These are phyloP conservation scores for Cantharis nigra DNA, from an alignment of 2,888 invertebrate genomes.

Conservation along the genomic window DNA sequence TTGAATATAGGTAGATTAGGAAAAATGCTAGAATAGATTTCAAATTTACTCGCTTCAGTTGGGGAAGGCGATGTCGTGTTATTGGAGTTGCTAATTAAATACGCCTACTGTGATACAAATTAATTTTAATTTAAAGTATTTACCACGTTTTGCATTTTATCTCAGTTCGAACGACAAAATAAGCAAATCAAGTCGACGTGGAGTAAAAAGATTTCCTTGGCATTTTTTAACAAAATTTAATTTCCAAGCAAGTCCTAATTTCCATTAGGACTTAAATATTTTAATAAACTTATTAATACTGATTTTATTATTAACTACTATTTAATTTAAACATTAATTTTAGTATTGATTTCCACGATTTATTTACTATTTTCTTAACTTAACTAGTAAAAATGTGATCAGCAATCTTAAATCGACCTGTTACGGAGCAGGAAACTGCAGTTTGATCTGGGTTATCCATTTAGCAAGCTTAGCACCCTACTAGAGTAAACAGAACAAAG, in stretches of 20 bases:
- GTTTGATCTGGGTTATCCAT: too few species aligned
- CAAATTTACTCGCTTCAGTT: neutral
- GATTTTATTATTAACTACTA: neutral
- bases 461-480: too few species aligned
- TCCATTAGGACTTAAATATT: neutral
- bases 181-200: neutral
- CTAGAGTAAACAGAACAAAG: too few species aligned
- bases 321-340: neutral
- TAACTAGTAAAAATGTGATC: too few species aligned
- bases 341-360: neutral
- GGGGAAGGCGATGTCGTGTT: constrained; percentile 9
- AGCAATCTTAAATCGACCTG: too few species aligned
- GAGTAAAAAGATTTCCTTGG: neutral
- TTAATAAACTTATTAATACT: neutral
- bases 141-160: constrained; percentile 5
- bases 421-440: too few species aligned
- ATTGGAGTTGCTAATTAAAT: constrained; percentile 24
- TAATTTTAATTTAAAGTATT: constrained; percentile 24
- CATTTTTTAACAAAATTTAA: neutral
- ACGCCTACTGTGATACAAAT: constrained; percentile 28
- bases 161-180: neutral
- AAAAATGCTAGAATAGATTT: neutral
- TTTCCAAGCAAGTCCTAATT: neutral
- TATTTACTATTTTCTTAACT: neutral
- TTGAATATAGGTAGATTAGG: neutral